These are phyloP conservation scores for Cichladusa arquata DNA, from an alignment of 2,113 vertebrate genomes.

Conservation along the genomic window DNA sequence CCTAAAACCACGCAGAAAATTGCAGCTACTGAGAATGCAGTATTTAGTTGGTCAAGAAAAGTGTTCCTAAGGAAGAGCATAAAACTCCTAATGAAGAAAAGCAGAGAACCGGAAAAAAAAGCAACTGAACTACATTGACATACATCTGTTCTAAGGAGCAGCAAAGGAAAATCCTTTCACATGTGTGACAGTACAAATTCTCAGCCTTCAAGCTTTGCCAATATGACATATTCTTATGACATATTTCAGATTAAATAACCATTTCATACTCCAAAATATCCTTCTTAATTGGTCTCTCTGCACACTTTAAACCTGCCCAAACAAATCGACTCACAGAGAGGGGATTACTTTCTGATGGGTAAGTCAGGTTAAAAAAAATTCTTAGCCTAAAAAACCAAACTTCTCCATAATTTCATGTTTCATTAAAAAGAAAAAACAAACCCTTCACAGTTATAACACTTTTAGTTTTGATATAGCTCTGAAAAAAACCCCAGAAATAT, in stretches of 20 bases:
- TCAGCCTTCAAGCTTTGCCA: not conserved
- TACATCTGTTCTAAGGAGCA: not conserved
- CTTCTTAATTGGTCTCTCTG: not conserved
- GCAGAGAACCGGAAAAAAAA: not conserved
- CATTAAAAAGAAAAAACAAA: not conserved
- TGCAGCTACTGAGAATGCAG: not conserved
- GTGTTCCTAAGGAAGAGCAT: not conserved
- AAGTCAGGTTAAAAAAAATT: not conserved
- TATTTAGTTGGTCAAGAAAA: not conserved
- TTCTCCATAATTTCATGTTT: not conserved
- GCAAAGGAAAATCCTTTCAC: not conserved
- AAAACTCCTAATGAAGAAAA: not conserved
- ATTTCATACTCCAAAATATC: not conserved
- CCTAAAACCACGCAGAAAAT: not conserved
- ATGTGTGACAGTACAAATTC: rapidly evolving
- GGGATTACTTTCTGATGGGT: not conserved
- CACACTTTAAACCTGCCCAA: not conserved
- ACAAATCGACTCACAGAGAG: not conserved
- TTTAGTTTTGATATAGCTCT: not conserved
- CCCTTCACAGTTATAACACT: not conserved
- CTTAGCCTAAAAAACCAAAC: not conserved
- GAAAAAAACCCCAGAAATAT: not conserved
- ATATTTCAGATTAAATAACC: not conserved
- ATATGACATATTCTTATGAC: not conserved
- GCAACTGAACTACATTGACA: not conserved